These are phyloP conservation scores for Crotalus viridis DNA, from an alignment of 2,113 vertebrate genomes.

Conservation along the genomic window DNA sequence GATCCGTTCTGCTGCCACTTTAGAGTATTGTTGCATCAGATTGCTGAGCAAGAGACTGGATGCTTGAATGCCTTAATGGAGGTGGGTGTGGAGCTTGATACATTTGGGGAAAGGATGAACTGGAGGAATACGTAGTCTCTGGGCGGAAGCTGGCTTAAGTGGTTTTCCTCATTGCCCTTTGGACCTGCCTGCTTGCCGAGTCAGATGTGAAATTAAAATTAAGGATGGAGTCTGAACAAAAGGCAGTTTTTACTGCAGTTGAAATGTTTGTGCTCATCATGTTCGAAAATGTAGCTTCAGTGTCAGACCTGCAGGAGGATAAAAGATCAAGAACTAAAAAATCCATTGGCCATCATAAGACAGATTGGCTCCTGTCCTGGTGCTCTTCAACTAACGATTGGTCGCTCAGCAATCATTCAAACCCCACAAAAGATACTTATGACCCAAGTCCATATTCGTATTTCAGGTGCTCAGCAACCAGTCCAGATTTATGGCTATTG, in stretches of 20 bases:
- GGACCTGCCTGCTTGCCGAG: neutral
- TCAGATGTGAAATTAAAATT: neutral
- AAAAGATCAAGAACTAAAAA: neutral
- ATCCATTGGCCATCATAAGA: neutral
- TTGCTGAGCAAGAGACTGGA: neutral
- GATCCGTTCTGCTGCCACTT: slow-evolving; percentile 3
- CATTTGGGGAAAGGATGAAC: neutral
- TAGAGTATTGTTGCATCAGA: neutral
- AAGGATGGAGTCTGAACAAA: neutral
- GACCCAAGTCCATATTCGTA: too few species aligned
- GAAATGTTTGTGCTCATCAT: neutral
- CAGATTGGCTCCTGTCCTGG: neutral
- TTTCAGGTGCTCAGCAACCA: too few species aligned
- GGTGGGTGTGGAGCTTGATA: neutral
- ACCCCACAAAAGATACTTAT: too few species aligned
- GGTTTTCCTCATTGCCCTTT: neutral
- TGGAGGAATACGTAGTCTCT: neutral
- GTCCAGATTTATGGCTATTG: too few species aligned
- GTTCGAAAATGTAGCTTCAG: too few species aligned
- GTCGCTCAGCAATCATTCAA: too few species aligned
- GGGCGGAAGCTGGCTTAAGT: neutral
- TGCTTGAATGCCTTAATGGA: slow-evolving; percentile 5
- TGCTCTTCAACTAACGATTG: too few species aligned
- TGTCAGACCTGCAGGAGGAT: neutral
- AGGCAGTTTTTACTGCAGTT: neutral